These are phyloP conservation scores for Acanthochromis polyacanthus DNA, from an alignment of 2,113 vertebrate species.

Conservation along the genomic window DNA sequence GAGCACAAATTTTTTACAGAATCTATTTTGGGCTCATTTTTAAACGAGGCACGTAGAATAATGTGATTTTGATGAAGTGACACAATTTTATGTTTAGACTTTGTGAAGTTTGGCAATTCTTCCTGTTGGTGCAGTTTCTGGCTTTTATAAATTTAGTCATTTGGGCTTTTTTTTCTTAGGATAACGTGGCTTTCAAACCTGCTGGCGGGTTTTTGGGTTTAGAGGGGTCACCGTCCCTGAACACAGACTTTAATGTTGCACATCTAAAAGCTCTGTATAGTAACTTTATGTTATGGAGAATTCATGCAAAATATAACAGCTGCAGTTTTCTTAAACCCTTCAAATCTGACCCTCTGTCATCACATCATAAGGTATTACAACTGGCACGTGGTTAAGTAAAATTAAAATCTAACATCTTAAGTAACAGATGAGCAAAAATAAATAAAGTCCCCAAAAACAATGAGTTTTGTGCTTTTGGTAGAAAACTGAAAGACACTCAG, in stretches of 20 bases:
- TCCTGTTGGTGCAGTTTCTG: no score
- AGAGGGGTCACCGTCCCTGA: not conserved
- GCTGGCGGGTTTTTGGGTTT: no score
- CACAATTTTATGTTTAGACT: no score
- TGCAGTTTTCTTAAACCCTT: not conserved
- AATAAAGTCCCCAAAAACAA: constrained; percentile 30
- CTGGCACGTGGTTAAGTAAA: constrained; percentile 21
- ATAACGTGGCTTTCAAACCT: no score
- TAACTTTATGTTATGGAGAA: not conserved
- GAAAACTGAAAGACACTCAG: not conserved
- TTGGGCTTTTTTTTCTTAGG: no score
- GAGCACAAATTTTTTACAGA: no score
- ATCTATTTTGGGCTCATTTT: no score
- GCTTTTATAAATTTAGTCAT: no score
- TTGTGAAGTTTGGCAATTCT: no score
- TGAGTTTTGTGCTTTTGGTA: constrained; percentile 4
- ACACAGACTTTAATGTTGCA: not conserved
- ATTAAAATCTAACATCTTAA: constrained; percentile 17
- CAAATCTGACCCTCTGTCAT: constrained; percentile 1
- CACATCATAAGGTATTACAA: constrained; percentile 5
- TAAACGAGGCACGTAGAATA: no score
- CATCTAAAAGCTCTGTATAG: no score
- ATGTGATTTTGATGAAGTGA: no score
- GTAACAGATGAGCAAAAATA: constrained; percentile 13
- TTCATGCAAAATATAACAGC: not conserved